Conservation (phyloP, 1,140 invertebrate genomes). For the Micrasema longulum region DNA sequence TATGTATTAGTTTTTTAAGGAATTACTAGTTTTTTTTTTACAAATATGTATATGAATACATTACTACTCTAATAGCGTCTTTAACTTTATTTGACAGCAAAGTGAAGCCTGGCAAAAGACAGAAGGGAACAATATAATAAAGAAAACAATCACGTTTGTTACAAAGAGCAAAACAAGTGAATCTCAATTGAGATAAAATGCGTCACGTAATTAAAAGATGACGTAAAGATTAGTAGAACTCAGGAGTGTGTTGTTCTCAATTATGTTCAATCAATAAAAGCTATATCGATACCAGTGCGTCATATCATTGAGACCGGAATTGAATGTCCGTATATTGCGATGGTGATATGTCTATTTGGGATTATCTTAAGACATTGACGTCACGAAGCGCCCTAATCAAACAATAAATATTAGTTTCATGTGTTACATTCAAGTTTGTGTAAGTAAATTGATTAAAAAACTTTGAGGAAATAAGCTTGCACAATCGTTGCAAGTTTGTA, state of each 20-base stretch:
- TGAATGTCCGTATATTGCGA: neutral
- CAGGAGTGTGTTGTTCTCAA: neutral
- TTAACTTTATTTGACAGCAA: no score
- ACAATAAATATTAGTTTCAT: neutral
- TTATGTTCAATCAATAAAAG: conserved; percentile 17
- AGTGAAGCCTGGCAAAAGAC: no score
- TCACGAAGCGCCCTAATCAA: neutral
- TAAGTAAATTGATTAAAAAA: no score
- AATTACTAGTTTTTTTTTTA: no score
- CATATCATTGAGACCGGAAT: conserved; percentile 3
- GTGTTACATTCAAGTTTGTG: no score
- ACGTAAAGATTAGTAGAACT: neutral
- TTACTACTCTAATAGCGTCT: no score
- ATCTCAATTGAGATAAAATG: conserved; percentile 9
- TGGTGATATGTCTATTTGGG: neutral
- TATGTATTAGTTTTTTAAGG: no score
- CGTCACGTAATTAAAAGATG: conserved; percentile 13
- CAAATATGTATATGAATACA: no score
- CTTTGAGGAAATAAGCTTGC: no score
- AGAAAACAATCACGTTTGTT: no score
- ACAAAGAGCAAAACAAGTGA: neutral
- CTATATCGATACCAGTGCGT: conserved; percentile 1
- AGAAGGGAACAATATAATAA: no score
- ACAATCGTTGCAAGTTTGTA: no score
- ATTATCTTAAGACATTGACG: neutral